phyloP scores from a whole-genome alignment of 1,140 invertebrate species.

The Acromyrmex echinatior region DNA sequence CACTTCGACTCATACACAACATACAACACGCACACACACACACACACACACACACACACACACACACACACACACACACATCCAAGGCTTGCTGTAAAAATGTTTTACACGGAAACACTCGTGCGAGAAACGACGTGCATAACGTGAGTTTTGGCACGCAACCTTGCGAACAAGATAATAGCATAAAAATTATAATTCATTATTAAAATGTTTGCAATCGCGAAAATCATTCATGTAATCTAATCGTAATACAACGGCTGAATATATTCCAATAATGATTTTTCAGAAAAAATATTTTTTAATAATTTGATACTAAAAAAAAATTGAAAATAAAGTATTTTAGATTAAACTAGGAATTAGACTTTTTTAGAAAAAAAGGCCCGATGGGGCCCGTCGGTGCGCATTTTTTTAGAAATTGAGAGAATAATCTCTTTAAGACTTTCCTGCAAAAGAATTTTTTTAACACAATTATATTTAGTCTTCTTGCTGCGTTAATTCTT shows the following conservation, averaged over 20 bases:
- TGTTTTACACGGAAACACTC: slow-evolving; percentile 45
- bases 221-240: neutral
- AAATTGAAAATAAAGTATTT: neutral
- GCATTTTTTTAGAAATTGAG: neutral
- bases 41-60: slow-evolving; percentile 5
- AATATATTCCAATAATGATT: neutral
- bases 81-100: slow-evolving; percentile 5
- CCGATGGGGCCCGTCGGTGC: too few species aligned
- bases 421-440: neutral
- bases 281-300: neutral
- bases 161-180: slow-evolving; percentile 18
- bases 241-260: neutral
- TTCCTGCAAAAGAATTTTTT: neutral
- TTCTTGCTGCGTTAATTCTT: neutral
- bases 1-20: slow-evolving; percentile 32
- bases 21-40: slow-evolving; percentile 4
- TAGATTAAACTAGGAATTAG: neutral
- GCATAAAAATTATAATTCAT: slow-evolving; percentile 27
- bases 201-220: neutral
- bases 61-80: neutral
- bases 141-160: slow-evolving; percentile 63
- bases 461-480: neutral
- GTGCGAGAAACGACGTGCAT: slow-evolving; percentile 39
- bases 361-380: too few species aligned
- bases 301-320: neutral